These are phyloP conservation scores for Nemoura dubitans DNA, from an alignment of 2,888 invertebrate species.

Conservation along the genomic window DNA sequence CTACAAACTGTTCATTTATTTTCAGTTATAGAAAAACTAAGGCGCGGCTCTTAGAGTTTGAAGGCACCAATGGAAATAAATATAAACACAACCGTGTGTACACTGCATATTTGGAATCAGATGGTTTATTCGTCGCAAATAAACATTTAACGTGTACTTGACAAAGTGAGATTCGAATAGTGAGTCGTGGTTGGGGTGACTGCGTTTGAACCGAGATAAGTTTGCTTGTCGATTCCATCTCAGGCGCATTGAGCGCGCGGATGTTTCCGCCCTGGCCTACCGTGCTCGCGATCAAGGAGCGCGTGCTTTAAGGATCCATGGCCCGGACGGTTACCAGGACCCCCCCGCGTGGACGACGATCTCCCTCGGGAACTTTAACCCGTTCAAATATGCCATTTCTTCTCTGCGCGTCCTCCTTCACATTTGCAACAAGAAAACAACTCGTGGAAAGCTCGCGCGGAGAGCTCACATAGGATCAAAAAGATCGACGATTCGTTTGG, in stretches of 20 bases:
- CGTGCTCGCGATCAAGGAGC: not conserved
- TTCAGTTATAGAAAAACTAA: too few relatives aligned
- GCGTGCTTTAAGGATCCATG: not conserved
- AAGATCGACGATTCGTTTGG: not conserved
- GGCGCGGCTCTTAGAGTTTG: too few relatives aligned
- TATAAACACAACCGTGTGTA: too few relatives aligned
- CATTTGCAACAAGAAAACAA: not conserved
- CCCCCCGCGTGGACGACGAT: not conserved
- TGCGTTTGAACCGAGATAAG: not conserved
- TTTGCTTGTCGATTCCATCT: not conserved
- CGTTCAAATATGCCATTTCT: conserved; percentile 13
- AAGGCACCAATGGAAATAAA: too few relatives aligned
- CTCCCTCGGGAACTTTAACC: not conserved
- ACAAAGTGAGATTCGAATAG: too few relatives aligned
- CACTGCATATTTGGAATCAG: too few relatives aligned
- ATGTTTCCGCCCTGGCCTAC: not conserved
- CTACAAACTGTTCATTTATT: too few relatives aligned
- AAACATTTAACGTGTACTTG: too few relatives aligned
- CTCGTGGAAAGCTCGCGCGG: conserved; percentile 8
- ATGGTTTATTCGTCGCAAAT: too few relatives aligned
- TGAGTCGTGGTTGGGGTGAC: too few relatives aligned
- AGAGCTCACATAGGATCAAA: not conserved
- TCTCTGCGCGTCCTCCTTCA: not conserved
- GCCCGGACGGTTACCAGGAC: not conserved
- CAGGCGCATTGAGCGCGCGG: not conserved